Evolutionary conservation across 2,888 invertebrate species (phyloP).

Genomic region (Bombylius major): DNA sequence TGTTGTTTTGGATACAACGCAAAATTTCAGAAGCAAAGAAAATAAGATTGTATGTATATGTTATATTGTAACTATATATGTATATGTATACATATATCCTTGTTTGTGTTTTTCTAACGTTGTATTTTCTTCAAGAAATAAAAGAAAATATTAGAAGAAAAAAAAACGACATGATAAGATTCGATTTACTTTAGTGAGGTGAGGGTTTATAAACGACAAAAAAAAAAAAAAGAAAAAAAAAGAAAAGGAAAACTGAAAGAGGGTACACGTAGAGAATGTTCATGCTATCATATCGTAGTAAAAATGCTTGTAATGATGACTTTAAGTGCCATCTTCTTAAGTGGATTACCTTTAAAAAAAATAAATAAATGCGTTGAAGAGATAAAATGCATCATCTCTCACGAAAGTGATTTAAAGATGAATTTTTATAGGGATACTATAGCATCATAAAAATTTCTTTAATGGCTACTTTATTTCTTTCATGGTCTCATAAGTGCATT

Average conservation of each 20-base stretch:
- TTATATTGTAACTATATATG: too few relatives aligned
- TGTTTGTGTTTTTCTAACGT: too few relatives aligned
- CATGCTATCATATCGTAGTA: constrained; percentile 35
- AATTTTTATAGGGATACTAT: neutral
- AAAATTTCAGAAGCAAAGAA: neutral
- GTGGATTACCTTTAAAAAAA: constrained; percentile 35
- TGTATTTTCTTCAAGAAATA: too few relatives aligned
- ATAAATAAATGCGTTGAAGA: neutral
- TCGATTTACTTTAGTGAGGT: neutral
- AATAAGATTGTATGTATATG: neutral
- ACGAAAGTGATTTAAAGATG: neutral
- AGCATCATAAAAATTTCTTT: neutral
- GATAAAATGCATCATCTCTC: neutral
- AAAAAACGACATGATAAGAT: too few relatives aligned
- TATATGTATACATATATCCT: neutral
- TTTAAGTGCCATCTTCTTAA: constrained; percentile 37
- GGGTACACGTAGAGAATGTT: constrained; percentile 27
- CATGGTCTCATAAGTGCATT: neutral
- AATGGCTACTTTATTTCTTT: neutral
- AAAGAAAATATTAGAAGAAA: too few relatives aligned
- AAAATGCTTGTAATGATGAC: constrained; percentile 37
- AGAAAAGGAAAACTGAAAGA: constrained; percentile 23
- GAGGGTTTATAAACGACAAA: constrained; percentile 15
- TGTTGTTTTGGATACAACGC: too few relatives aligned
- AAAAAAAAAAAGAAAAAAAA: too few relatives aligned